Evolutionary conservation across 2,797 vertebrate species (phyloP), one percentile per base, ranked within the genome.

Genomic region (Echiichthys vipera): DNA sequence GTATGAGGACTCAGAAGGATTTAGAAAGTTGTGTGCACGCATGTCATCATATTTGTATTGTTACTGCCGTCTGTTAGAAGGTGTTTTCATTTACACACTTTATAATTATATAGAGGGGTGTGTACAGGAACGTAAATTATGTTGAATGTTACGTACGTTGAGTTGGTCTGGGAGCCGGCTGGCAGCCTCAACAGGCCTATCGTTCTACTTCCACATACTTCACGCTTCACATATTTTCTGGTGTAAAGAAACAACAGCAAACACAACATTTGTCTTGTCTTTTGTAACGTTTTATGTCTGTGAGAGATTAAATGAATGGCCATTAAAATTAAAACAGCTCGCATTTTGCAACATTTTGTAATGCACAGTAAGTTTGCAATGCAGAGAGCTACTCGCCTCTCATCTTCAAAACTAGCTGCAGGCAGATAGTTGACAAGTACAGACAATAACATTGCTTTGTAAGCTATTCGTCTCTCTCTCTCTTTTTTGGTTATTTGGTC

Each of bases 351-450:
- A 54, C 78, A 77, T 78, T 84, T 88, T 83, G 73, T 84, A 77
- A 83, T 78, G 73, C 65, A 81, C 70, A 79, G 47, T 75, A 76
- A 78, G 74, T 85, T 80, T 83, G 82, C 66, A 45, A 62, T 72
- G 62, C 64, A 65, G 71, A 77, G 58, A 81, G 77, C 71, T 64
- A 1, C 55, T 71, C 3, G 24, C 67, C 55, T 85, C 75, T 84
- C 68, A 86, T 86, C 84, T 90, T 87, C 86, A 86, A 80, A 90
- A 89, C 59, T 79, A 64, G 62, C 69, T 57, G 72, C 74, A 80
- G 64, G 59, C 64, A 84, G 58, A 77, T 50, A 45, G 68, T 73
- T 83, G 77, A 89, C 89, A 87, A 87, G 78, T 82, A 76, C 80
- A 82, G 81, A 85, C 46, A 73, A 62, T 78, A 73, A 76, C 46